Percentiles rank a stretch among this genome's conserved stretches.
phyloP scores from a whole-genome alignment of 53 echinoderm and acorn worm species.

The Arbacia lixula region DNA sequence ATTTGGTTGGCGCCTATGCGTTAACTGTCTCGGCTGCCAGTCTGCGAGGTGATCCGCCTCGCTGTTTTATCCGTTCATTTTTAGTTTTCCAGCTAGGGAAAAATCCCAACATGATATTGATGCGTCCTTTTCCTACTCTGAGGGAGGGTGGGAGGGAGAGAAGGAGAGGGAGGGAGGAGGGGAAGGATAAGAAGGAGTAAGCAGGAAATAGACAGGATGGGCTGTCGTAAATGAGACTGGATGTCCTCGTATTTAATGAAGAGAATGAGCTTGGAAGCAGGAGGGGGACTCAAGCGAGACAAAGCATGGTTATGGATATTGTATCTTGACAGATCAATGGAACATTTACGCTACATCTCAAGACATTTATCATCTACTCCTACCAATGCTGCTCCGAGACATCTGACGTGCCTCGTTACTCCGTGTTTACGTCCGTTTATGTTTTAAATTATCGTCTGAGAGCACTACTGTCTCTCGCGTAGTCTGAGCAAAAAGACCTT shows the following conservation, averaged over 20 bases:
- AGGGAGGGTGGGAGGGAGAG: background rate
- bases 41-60: conserved; percentile 34
- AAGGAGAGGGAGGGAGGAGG: conserved; percentile 8
- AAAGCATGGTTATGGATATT: too few relatives aligned
- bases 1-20: conserved; percentile 43
- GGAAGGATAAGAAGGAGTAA: conserved; percentile 22
- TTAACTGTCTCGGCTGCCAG: conserved; percentile 46
- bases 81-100: conserved; percentile 9
- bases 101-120: conserved; percentile 17
- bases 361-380: conserved; percentile 20
- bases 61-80: too few relatives aligned
- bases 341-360: conserved; percentile 20
- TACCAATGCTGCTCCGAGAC: background rate
- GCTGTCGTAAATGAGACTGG: conserved; percentile 26
- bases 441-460: conserved; percentile 40
- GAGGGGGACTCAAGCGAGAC: too few relatives aligned
- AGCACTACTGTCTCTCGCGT: conserved; percentile 21
- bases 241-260: conserved; percentile 45
- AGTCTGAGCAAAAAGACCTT: too few relatives aligned
- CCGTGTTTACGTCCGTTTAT: conserved; percentile 45
- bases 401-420: conserved; percentile 33
- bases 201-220: conserved; percentile 29
- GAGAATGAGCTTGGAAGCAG: conserved; percentile 44
- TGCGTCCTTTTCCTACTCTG: conserved; percentile 14
- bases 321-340: conserved; percentile 12